These are phyloP conservation scores for Pangasius djambal DNA, from an alignment of 2,797 vertebrate species.

Conservation along the genomic window DNA sequence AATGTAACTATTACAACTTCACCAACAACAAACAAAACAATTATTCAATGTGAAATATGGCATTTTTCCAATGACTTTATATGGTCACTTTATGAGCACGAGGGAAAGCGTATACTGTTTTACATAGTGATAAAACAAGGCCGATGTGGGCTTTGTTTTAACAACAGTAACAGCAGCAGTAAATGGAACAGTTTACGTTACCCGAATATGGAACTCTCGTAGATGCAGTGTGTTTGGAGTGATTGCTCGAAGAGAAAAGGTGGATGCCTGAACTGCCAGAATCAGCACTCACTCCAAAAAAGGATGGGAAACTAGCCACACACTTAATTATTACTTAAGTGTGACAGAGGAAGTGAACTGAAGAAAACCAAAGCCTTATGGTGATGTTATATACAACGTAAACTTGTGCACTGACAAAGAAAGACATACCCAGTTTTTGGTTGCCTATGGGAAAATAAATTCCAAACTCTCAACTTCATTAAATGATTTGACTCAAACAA, in stretches of 20 bases:
- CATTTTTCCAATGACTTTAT: slow-evolving; percentile 33
- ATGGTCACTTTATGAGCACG: slow-evolving; percentile 33
- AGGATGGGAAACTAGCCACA: slow-evolving; percentile 68
- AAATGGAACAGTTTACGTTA: slow-evolving; percentile 56
- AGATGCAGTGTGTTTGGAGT: slow-evolving; percentile 55
- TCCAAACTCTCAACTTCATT: not conserved
- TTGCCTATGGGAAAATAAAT: not conserved
- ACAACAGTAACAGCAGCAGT: slow-evolving; percentile 43
- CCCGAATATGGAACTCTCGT: slow-evolving; percentile 54
- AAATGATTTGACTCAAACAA: not conserved
- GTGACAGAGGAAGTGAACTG: not conserved
- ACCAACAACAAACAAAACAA: slow-evolving; percentile 10
- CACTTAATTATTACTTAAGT: not conserved
- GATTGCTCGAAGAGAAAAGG: slow-evolving; percentile 56
- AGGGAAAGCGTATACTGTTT: slow-evolving; percentile 18
- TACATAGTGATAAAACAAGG: slow-evolving; percentile 40
- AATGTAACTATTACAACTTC: slow-evolving; percentile 11
- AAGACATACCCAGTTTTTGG: not conserved
- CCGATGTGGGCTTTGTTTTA: slow-evolving; percentile 40
- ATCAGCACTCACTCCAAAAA: slow-evolving; percentile 68
- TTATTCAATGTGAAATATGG: slow-evolving; percentile 7
- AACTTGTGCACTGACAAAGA: not conserved
- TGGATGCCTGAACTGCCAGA: slow-evolving; percentile 54
- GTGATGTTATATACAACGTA: not conserved
- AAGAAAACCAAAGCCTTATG: not conserved